Base-by-base conservation (phyloP, 1,140 invertebrate species). In the Trachelipus rathkii region DNA sequence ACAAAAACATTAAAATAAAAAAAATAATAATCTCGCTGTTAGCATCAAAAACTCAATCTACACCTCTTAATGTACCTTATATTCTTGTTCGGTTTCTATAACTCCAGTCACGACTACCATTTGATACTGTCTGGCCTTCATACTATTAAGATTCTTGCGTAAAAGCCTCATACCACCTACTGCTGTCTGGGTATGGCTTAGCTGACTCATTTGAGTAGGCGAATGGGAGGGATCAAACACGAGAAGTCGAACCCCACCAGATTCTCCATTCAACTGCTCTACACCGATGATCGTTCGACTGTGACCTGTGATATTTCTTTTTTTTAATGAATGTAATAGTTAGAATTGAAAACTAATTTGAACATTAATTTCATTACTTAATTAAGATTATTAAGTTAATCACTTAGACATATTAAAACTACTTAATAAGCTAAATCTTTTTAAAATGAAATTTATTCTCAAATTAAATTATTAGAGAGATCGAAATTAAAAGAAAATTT, bases 221-320 rank as follows among this genome's bases (percentile, higher is more conserved):
- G 90, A 90, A 84, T 93, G 91, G 83, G 92, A 94, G 13, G 94
- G 94, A 86, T 96, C 94, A 74, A 95, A 87, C n/a, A 95, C 90
- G 76, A 95, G 83, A 74, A 95, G 87, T 13, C 90, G 89, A 79
- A 91, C 87, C n/a, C n/a, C n/a, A 72, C 88, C 89, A 72, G 90
- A 91, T 84, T 92, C 91, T 79, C 83, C 70, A 68, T 82, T 84
- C 45, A 86, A 78, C 81, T 91, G 89, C 84, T 95, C 94, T 43
- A 93, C 89, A 7, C 94, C 94, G 84, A 95, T 91, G 82, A 96
- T 93, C 44, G 94, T 95, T 82, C 93, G 87, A 82, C 93, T 95
- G 83, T 96, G 94, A 82, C 94, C 93, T 95, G 83, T 84, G 83
- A 33, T 33, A 33, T 33, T 33, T 33, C 33, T 33, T 33, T 33